Conservation (phyloP, 2,797 vertebrate species). For the Rhabdomys pumilio region DNA sequence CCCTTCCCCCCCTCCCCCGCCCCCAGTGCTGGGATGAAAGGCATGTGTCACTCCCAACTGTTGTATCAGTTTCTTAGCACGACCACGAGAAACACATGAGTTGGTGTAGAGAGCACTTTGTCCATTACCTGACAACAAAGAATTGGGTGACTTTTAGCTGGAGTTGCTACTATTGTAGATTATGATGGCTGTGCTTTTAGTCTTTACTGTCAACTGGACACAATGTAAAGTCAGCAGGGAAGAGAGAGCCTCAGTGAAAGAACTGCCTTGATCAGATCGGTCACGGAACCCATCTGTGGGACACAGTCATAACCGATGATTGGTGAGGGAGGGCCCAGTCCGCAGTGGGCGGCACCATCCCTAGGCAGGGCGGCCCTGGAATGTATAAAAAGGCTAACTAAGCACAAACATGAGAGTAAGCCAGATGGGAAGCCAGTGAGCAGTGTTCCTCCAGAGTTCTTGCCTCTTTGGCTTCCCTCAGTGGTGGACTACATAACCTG, state of each 20-base stretch:
- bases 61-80: neutral
- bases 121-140: neutral
- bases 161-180: neutral
- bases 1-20: neutral
- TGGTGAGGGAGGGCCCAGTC: neutral
- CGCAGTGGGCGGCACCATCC: neutral
- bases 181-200: neutral
- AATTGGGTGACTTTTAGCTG: neutral
- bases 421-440: neutral
- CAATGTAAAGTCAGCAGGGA: neutral
- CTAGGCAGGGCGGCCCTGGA: neutral
- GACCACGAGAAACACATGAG: neutral
- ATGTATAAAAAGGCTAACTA: neutral
- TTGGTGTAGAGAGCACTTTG: neutral
- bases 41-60: neutral
- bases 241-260: neutral
- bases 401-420: neutral
- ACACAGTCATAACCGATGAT: neutral
- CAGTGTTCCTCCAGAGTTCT: neutral
- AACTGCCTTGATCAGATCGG: neutral
- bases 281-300: neutral
- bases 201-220: neutral
- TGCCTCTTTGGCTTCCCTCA: neutral
- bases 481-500: neutral
- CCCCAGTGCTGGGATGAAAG: neutral